Evolutionary conservation across 35 echinoderm and acorn worm genomes (phyloP), one percentile per base, ranked within the genome.

Genomic region (Anneissia japonica): DNA sequence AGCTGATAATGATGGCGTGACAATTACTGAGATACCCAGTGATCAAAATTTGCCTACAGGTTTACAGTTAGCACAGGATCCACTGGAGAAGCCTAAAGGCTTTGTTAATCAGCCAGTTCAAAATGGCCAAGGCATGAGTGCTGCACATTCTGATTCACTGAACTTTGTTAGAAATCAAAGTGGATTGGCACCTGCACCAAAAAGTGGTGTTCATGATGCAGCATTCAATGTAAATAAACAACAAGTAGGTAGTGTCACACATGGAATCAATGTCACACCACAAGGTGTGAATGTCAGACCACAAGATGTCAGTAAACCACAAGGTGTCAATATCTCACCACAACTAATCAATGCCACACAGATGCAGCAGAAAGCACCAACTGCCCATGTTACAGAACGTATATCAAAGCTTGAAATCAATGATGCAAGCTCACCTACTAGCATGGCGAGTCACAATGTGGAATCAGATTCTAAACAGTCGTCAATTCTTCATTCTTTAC

Each of bases 331-430:
- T 81, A 46, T 75, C 74, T 72, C 46, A 38, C 76, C 34, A 74
- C 84, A 75, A 73, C 19, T 38, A 39, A 6, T 30, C 56, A 36
- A 31, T 41, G 46, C 41, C 46, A 34, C 46, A 36, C 78, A 74
- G 39, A 82, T n/a, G 46, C 40, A 21, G 39, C 74, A 32, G 32
- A 72, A 80, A 29, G 36, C 74, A 38, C 32, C 29, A 30, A 34
- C 46, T 19, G 74, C 80, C 10, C 79, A 88, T 76, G 96, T 99
- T 3, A 99, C 96, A 37, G 96, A 99, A 37, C 77, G 92, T 23
- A 90, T 99, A 36, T 99, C 96, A 17, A 93, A 93, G 73, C 83
- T 99, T 39, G 89, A 92, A n/a, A 99, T 99, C 36, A 91, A 92
- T 56, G 96, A 99, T 76, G 29, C 36, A 10, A 74, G 56, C 31